phyloP scores from a whole-genome alignment of 2,888 invertebrate species.

The Incurvaria masculella region DNA sequence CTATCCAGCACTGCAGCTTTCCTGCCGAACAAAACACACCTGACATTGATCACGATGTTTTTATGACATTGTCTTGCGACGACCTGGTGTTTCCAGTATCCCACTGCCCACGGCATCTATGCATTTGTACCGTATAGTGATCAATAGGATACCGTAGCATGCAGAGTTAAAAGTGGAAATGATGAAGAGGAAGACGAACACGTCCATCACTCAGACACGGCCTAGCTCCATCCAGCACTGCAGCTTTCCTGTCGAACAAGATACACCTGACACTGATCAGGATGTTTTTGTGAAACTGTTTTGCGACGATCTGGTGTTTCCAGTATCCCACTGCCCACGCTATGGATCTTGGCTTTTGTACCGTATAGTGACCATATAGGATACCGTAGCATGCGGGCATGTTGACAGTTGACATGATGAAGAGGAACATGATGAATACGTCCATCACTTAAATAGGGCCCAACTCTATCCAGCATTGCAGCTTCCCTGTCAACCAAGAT shows the following conservation, averaged over 20 bases:
- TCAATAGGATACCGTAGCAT: constrained; percentile 88
- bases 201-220: constrained; percentile 79
- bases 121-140: constrained; percentile 86
- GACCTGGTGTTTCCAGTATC: background rate
- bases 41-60: background rate
- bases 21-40: constrained; percentile 31
- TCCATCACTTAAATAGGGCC: constrained; percentile 75
- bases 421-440: constrained; percentile 74
- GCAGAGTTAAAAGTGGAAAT: constrained; percentile 84
- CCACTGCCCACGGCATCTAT: constrained; percentile 51
- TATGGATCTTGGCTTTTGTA: constrained; percentile 64
- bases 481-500: constrained; percentile 44
- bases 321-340: constrained; percentile 32
- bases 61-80: constrained; percentile 42
- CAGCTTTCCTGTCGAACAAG: constrained; percentile 49
- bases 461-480: constrained; percentile 80
- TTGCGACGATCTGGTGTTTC: constrained; percentile 21
- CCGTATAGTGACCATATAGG: constrained; percentile 90
- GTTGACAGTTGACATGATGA: constrained; percentile 84
- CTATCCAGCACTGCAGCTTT: constrained; percentile 85
- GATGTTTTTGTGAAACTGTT: constrained; percentile 35
- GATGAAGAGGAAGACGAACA: constrained; percentile 78
- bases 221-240: constrained; percentile 78
- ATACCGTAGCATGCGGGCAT: constrained; percentile 89
- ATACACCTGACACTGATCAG: background rate